Conservation (phyloP, 2,797 vertebrate species). For the Spinibarbus caldwelli region DNA sequence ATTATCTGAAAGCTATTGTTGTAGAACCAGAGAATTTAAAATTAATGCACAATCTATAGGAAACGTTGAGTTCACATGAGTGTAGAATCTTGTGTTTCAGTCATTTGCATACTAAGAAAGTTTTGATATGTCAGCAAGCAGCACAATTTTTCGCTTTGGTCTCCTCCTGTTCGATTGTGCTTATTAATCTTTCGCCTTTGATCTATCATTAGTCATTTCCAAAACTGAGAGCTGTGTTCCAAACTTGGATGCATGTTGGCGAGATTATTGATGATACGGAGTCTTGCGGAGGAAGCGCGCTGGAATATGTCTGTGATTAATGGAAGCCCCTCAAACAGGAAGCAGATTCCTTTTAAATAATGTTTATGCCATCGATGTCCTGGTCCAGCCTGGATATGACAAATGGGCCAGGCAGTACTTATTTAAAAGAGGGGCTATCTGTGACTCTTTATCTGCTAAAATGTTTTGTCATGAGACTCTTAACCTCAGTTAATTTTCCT, state of each 20-base stretch:
- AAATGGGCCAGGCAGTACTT: conserved; percentile 23
- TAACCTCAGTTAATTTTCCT: conserved; percentile 37
- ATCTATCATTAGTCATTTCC: conserved; percentile 46
- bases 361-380: conserved; percentile 45
- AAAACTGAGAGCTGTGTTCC: conserved; percentile 44
- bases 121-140: conserved; percentile 21
- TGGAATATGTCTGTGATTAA: conserved; percentile 59
- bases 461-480: conserved; percentile 34
- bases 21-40: neutral
- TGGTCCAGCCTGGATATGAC: conserved; percentile 14
- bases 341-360: conserved; percentile 56
- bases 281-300: conserved; percentile 40
- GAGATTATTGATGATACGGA: conserved; percentile 55
- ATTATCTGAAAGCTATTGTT: neutral
- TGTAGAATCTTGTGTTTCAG: neutral
- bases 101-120: neutral
- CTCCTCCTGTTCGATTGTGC: conserved; percentile 37
- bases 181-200: conserved; percentile 57
- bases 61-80: neutral
- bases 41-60: neutral
- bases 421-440: conserved; percentile 49
- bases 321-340: conserved; percentile 50
- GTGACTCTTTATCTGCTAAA: conserved; percentile 51
- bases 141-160: conserved; percentile 38
- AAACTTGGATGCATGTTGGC: conserved; percentile 48